Percentiles rank a stretch among this genome's conserved stretches.
Evolutionary conservation across 2,888 invertebrate species (phyloP).

Genomic region (Pocota personata): DNA sequence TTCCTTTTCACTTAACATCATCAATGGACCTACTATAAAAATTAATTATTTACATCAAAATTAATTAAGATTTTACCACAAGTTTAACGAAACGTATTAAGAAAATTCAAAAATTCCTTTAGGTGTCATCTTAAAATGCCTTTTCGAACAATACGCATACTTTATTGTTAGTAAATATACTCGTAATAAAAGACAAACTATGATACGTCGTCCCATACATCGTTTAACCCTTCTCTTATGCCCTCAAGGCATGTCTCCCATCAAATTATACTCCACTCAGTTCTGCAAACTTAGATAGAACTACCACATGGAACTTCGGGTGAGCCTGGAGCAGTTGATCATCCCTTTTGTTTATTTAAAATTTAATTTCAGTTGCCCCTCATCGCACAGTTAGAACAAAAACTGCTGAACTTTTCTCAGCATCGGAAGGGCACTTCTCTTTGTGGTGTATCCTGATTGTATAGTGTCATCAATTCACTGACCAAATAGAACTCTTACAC

Average conservation of each 20-base stretch:
- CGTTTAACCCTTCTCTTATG: neutral
- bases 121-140: too few relatives aligned
- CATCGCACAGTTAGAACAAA: neutral
- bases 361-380: slow-evolving; percentile 9
- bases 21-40: too few relatives aligned
- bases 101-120: too few relatives aligned
- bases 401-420: neutral
- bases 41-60: too few relatives aligned
- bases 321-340: neutral
- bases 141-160: too few relatives aligned
- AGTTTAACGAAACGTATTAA: too few relatives aligned
- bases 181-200: neutral
- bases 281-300: neutral
- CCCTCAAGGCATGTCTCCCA: neutral
- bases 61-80: too few relatives aligned
- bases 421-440: neutral
- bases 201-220: neutral
- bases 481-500: neutral
- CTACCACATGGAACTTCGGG: neutral
- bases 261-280: neutral
- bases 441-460: neutral
- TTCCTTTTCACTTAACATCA: too few relatives aligned
- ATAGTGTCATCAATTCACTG: slow-evolving; percentile 21
- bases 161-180: too few relatives aligned
- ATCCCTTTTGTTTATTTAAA: slow-evolving; percentile 29